Percentiles rank a stretch among this genome's conserved stretches.
These are phyloP conservation scores for Pungitius pungitius DNA, from an alignment of 2,113 vertebrate species.

Conservation along the genomic window DNA sequence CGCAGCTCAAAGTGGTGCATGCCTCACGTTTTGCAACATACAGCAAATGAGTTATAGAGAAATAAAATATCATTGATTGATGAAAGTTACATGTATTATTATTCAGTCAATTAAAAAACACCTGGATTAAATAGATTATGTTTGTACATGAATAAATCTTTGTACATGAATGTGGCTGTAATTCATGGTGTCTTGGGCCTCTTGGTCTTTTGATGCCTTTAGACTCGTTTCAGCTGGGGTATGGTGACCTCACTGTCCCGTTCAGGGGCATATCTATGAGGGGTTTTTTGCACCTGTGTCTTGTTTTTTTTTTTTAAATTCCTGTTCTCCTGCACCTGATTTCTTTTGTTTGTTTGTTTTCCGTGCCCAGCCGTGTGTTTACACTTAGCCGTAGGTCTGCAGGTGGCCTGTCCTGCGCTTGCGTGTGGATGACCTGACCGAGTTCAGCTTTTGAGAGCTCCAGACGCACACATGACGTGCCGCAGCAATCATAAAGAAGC, in stretches of 20 bases:
- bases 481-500: slow-evolving; percentile 62
- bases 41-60: background rate
- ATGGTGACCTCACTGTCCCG: background rate
- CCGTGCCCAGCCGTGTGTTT: background rate
- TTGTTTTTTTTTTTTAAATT: slow-evolving; percentile 17
- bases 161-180: background rate
- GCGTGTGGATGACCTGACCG: slow-evolving; percentile 44
- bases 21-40: background rate
- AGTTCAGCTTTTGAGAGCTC: slow-evolving; percentile 57
- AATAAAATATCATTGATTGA: background rate
- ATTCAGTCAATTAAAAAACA: background rate
- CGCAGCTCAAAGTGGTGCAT: slow-evolving; percentile 14
- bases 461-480: slow-evolving; percentile 52
- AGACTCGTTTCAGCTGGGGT: background rate
- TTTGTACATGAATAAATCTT: no score
- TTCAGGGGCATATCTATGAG: background rate
- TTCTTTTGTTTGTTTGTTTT: background rate
- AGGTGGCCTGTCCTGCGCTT: slow-evolving; percentile 12
- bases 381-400: background rate
- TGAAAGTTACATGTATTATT: background rate
- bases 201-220: background rate
- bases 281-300: background rate
- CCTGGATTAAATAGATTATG: background rate
- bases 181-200: background rate
- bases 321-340: background rate